Conservation (phyloP, 2,113 vertebrate genomes). For the Oncorhynchus masou region DNA sequence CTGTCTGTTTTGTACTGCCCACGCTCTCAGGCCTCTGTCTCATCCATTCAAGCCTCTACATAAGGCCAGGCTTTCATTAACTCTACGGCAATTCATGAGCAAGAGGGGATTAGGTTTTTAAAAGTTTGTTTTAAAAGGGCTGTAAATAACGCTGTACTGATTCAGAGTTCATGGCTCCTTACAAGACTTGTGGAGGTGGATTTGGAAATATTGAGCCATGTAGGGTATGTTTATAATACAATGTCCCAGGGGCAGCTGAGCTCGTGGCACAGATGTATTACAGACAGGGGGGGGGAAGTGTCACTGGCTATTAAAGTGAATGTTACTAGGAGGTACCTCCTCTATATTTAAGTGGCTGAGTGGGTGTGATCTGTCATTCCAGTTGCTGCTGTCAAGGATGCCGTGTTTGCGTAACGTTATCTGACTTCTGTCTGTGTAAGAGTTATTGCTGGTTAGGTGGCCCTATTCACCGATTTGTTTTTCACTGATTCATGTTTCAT, state of each 20-base stretch:
- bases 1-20: conserved; percentile 64
- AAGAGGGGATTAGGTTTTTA: conserved; percentile 57
- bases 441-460: background rate
- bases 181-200: conserved; percentile 57
- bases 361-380: conserved; percentile 64
- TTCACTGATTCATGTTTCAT: too few species aligned
- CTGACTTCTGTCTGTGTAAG: background rate
- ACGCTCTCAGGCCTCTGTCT: conserved; percentile 43
- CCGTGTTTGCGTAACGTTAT: background rate
- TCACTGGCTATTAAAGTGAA: conserved; percentile 61
- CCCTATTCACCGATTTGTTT: too few species aligned
- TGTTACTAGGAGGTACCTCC: conserved; percentile 60
- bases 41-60: conserved; percentile 21
- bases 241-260: conserved; percentile 58
- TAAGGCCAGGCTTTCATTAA: conserved; percentile 63
- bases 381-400: conserved; percentile 31
- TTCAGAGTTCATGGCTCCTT: conserved; percentile 53
- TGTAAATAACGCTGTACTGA: conserved; percentile 66
- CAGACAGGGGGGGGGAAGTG: conserved; percentile 39
- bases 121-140: conserved; percentile 62
- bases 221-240: conserved; percentile 65
- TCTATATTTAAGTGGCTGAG: conserved; percentile 59
- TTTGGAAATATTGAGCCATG: conserved; percentile 70
- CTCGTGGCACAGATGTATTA: conserved; percentile 64
- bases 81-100: conserved; percentile 39